Evolutionary conservation across 1,140 invertebrate species (phyloP).

Genomic region (Parasteatoda tepidariorum): DNA sequence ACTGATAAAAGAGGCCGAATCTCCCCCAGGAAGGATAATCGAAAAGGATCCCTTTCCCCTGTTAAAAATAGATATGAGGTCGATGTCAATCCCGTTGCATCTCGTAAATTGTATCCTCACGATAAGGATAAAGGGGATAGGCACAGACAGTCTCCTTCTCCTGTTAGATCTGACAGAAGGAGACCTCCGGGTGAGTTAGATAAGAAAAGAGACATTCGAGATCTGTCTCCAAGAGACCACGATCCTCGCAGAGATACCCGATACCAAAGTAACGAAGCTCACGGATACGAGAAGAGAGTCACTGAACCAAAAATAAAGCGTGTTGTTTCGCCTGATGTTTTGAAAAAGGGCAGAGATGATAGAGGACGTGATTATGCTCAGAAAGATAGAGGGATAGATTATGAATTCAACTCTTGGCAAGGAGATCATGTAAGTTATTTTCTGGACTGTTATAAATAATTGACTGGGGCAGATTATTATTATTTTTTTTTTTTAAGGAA

Average conservation of each 20-base stretch:
- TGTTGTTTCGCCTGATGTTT: not conserved
- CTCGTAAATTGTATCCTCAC: conserved; percentile 16
- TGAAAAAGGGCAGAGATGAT: conserved; percentile 45
- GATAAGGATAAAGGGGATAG: conserved; percentile 33
- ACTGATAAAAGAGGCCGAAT: not conserved
- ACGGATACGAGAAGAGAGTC: conserved; percentile 39
- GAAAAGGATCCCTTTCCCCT: conserved; percentile 22
- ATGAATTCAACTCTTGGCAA: conserved; percentile 39
- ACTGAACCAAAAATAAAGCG: conserved; percentile 22
- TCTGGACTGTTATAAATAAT: no score
- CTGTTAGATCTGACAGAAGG: conserved; percentile 22
- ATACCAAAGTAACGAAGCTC: conserved; percentile 17
- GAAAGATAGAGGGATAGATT: conserved; percentile 28
- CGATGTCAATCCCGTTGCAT: not conserved
- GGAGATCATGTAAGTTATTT: conserved; percentile 47
- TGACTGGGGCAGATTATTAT: no score
- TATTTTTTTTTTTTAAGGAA: no score
- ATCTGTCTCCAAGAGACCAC: conserved; percentile 24
- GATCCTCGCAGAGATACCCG: conserved; percentile 24
- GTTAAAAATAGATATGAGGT: conserved; percentile 28
- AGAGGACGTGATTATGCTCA: not conserved
- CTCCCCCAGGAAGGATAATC: conserved; percentile 25
- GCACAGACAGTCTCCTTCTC: conserved; percentile 7
- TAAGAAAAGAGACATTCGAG: conserved; percentile 25
- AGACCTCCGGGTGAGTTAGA: conserved; percentile 10